Conservation (phyloP, 2,888 invertebrate species). For the Hyalella azteca region DNA sequence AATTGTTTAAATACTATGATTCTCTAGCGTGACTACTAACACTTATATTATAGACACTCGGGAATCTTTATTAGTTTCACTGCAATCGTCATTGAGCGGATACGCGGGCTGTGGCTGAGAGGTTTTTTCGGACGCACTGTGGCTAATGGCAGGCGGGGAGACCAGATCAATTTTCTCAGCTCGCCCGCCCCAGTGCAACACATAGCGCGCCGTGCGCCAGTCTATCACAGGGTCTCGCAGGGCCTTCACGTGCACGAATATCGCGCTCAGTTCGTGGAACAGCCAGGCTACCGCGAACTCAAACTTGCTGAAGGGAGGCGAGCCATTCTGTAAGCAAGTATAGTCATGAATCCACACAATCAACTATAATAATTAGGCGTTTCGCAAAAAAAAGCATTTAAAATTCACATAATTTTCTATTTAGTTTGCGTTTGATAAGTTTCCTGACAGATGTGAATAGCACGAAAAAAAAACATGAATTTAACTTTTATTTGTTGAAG, state of each 20-base stretch:
- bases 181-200: conserved; percentile 92
- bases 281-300: conserved; percentile 95
- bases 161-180: conserved; percentile 69
- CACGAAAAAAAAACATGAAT: too few species aligned
- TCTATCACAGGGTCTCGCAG: conserved; percentile 85
- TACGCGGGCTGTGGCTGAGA: neutral
- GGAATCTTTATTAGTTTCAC: conserved; percentile 1
- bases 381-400: too few species aligned
- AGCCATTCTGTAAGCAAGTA: conserved; percentile 74
- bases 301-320: conserved; percentile 91
- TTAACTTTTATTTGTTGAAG: too few species aligned
- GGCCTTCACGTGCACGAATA: conserved; percentile 86
- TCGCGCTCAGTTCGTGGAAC: conserved; percentile 88
- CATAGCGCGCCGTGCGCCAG: conserved; percentile 91
- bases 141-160: neutral
- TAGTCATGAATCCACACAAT: too few species aligned
- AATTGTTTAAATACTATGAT: conserved; percentile 17
- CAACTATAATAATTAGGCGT: too few species aligned
- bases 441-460: too few species aligned
- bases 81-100: neutral
- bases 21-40: conserved; percentile 25
- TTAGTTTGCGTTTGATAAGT: neutral
- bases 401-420: too few species aligned
- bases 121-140: neutral
- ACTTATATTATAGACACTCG: conserved; percentile 18